These are phyloP conservation scores for Pseudomugil gertrudae DNA, from an alignment of 2,797 vertebrate species.

Conservation along the genomic window DNA sequence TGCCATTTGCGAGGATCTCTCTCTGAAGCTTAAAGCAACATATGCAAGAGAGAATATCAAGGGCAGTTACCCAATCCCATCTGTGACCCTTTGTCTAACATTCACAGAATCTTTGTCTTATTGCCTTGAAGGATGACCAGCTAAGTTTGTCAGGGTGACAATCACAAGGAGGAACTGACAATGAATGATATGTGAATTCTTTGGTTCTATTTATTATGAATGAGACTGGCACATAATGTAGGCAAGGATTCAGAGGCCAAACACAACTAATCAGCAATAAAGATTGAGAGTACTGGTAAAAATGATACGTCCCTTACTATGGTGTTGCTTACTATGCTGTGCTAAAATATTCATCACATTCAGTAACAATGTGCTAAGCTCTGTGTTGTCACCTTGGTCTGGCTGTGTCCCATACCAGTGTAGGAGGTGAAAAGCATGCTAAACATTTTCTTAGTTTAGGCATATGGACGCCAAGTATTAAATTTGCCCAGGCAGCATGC, in stretches of 20 bases:
- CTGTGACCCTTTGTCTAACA: constrained; percentile 59
- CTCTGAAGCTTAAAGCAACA: constrained; percentile 67
- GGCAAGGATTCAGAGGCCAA: constrained; percentile 58
- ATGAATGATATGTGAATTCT: constrained; percentile 76
- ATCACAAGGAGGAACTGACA: constrained; percentile 65
- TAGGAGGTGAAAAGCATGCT: constrained; percentile 31
- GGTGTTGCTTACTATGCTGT: constrained; percentile 42
- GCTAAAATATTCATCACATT: constrained; percentile 75
- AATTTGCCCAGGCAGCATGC: constrained; percentile 22
- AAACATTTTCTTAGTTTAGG: constrained; percentile 13
- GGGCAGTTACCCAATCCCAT: constrained; percentile 56
- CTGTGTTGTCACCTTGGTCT: constrained; percentile 56
- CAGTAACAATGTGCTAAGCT: constrained; percentile 69
- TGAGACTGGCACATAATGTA: constrained; percentile 64
- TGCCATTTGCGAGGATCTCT: constrained; percentile 58
- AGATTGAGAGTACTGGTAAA: constrained; percentile 52
- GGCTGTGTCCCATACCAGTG: constrained; percentile 36
- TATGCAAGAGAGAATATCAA: constrained; percentile 68
- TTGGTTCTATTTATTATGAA: constrained; percentile 74
- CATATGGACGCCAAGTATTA: constrained; percentile 33
- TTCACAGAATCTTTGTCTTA: constrained; percentile 65
- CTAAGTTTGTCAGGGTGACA: constrained; percentile 57
- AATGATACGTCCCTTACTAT: constrained; percentile 52
- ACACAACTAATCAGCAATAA: constrained; percentile 62
- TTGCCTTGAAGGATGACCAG: constrained; percentile 65